A percentile compares a stretch with the other conserved stretches of the same genome.
phyloP scores from a whole-genome alignment of 2,888 invertebrate species.

The Cephus rjabovi region DNA sequence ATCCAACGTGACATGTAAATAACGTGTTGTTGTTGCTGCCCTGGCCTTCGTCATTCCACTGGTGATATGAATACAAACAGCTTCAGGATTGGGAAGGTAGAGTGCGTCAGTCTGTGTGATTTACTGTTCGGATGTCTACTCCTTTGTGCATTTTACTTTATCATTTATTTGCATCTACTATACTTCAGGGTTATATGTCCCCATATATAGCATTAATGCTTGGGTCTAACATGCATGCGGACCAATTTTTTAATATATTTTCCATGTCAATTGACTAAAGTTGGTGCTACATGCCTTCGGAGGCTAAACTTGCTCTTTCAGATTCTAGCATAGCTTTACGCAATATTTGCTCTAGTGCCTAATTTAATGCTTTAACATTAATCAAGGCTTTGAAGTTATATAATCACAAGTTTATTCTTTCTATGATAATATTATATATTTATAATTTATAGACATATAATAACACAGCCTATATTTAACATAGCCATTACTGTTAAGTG shows the following conservation, averaged over 20 bases:
- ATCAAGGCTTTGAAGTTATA: background rate
- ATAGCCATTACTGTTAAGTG: background rate
- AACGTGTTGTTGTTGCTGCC: conserved; percentile 57
- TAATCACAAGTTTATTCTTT: background rate
- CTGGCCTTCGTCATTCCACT: conserved; percentile 48
- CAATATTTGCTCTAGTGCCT: background rate
- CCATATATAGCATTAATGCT: conserved; percentile 35
- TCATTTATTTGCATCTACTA: conserved; percentile 60
- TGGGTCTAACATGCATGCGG: conserved; percentile 35
- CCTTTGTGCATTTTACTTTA: conserved; percentile 60
- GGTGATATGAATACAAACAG: conserved; percentile 59
- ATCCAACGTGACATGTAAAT: conserved; percentile 33
- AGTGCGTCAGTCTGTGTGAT: conserved; percentile 71
- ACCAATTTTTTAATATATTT: conserved; percentile 8
- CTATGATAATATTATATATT: background rate
- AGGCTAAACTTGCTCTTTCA: background rate
- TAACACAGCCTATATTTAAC: background rate
- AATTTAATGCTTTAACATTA: background rate
- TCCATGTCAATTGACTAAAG: background rate
- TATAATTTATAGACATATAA: background rate
- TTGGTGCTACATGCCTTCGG: background rate
- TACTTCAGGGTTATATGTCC: conserved; percentile 35
- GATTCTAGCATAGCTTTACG: background rate
- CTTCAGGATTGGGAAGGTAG: conserved; percentile 85
- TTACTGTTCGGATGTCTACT: conserved; percentile 64